Evolutionary conservation across 2,113 vertebrate species (phyloP).

Genomic region (Nibea coibor): DNA sequence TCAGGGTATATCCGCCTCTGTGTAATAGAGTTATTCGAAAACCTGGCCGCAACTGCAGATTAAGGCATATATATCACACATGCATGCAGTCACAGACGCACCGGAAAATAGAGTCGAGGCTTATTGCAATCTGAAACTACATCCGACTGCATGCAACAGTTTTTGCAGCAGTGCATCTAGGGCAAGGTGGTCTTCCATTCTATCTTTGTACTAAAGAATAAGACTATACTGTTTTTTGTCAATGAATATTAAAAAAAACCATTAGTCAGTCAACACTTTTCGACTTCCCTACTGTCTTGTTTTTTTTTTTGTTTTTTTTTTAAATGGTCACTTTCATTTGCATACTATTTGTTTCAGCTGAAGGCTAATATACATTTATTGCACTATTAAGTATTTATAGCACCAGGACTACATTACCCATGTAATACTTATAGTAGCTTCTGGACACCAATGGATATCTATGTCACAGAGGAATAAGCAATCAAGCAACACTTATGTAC

Average conservation of each 20-base stretch:
- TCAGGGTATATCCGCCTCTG: constrained; percentile 74
- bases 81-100: constrained; percentile 24
- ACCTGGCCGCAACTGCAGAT: constrained; percentile 74
- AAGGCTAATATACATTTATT: not conserved
- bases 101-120: constrained; percentile 16
- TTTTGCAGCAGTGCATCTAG: not conserved
- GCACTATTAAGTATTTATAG: not conserved
- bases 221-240: not conserved
- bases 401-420: not conserved
- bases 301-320: no score
- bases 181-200: not conserved
- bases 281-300: not conserved
- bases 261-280: not conserved
- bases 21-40: constrained; percentile 74
- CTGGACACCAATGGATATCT: no score
- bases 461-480: not conserved
- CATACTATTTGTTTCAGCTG: not conserved
- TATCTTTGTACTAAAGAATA: not conserved
- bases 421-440: no score
- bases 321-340: not conserved
- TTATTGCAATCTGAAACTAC: constrained; percentile 28
- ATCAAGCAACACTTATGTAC: no score
- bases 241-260: not conserved
- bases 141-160: not conserved
- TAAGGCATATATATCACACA: constrained; percentile 46